Evolutionary conservation across 2,797 vertebrate genomes (phyloP), one percentile per base, ranked within the genome.

Genomic region (Leuciscus waleckii): DNA sequence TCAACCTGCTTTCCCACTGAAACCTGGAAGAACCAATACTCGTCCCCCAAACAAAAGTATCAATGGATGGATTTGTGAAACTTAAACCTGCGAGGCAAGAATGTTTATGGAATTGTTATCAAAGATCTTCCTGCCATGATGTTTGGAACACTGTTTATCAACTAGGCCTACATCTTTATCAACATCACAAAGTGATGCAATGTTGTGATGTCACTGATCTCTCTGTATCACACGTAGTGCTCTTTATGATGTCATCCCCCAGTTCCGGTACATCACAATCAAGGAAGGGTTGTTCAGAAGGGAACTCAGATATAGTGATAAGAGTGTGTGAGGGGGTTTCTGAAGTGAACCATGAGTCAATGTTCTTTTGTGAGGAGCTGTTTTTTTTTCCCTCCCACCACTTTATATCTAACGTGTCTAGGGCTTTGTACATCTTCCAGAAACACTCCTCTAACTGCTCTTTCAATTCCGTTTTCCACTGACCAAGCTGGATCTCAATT

Each of bases 261-360:
- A 19, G 39, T 87, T 86, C 83, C 54, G 75, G 84, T 87, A 79
- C 83, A n/a, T 83, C 84, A 21, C 84, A 84, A 89, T 77, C 8
- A 85, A 73, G 88, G 80, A 85, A 83, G 35, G 23, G 88, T 91
- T 92, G 89, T 91, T 86, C 37, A 19, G 54, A 86, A 73, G 87
- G 87, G 91, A 90, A 85, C 88, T 49, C 81, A 51, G 89, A 79
- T 74, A 79, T 74, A 26, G 1, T 84, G 93, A 93, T 94, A 93
- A 94, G 89, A 85, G 56, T 35, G 67, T 3, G 2, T 78, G 51
- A 37, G 54, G 68, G 68, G 54, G 41, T 51, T 79, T 70, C 74
- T 49, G 26, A 82, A 82, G 19, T 46, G 13, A 49, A 73, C 54
- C 26, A 16, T 82, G 81, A 46, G 39, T 9, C 70, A 49, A 3